phyloP scores from a whole-genome alignment of 2,888 invertebrate species.

The Alloscopus bannaensis region DNA sequence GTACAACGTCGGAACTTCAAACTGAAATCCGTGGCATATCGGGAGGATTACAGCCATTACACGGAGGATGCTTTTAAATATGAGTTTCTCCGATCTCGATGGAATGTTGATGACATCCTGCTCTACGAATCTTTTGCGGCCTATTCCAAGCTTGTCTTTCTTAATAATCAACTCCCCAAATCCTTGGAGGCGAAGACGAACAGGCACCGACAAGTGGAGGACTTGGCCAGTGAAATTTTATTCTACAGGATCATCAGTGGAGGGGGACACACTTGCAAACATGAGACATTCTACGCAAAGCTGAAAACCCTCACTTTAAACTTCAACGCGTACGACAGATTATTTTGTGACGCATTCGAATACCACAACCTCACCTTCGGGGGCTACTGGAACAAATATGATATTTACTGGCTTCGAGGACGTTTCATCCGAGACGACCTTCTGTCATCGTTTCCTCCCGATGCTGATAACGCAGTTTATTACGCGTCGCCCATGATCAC shows the following conservation, averaged over 20 bases:
- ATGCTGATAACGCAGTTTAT: conserved; percentile 29
- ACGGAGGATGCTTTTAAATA: not conserved
- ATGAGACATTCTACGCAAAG: not conserved
- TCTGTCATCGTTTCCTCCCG: conserved; percentile 47
- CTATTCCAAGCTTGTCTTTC: not conserved
- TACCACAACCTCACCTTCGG: conserved; percentile 12
- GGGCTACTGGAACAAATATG: conserved; percentile 22
- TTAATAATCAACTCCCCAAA: not conserved
- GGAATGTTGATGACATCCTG: conserved; percentile 20
- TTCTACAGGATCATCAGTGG: conserved; percentile 24
- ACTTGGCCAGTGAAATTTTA: not conserved
- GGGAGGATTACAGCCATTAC: not conserved
- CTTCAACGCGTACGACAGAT: conserved; percentile 42
- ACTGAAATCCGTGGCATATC: not conserved
- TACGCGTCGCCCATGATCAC: conserved; percentile 51
- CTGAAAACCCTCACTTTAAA: not conserved
- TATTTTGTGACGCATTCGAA: conserved; percentile 47
- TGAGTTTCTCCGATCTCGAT: conserved; percentile 25
- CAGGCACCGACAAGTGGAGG: not conserved
- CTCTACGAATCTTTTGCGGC: not conserved
- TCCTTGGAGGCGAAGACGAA: not conserved
- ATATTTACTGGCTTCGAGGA: conserved; percentile 2
- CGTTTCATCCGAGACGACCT: conserved; percentile 39
- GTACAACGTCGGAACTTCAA: not conserved
- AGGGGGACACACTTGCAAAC: conserved; percentile 4